Evolutionary conservation across 2,888 invertebrate species (phyloP), one percentile per base, ranked within the genome.

Genomic region (Nomada flava): DNA sequence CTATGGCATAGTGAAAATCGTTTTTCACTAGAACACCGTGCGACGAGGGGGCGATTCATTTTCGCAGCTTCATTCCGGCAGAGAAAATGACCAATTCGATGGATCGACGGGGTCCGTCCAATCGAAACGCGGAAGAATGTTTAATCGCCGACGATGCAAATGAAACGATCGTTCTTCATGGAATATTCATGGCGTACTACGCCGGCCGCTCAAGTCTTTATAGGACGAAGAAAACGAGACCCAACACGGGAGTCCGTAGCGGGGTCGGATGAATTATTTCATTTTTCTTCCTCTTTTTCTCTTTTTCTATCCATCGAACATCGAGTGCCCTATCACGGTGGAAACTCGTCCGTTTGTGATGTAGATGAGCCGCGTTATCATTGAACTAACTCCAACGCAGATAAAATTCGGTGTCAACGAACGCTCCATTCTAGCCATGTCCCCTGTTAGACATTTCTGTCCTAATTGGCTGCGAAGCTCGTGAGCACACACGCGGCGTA

Each of bases 371-470:
- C 67, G 70, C 50, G 79, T 85, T 87, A 87, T 87, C 87, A 64
- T 18, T 36, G 73, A 79, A 68, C 69, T 55, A 73, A 85, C 87
- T 82, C 76, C 71, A 60, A 64, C 64, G 70, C 67, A 85, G 87
- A 87, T 87, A 87, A 87, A 86, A 52, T 81, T 82, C 77, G 79
- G 84, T 82, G 86, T 84, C 87, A 84, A 87, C 64, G 87, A 84
- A 87, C 87, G 87, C 70, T 67, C 55, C 76, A 74, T 76, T 77
- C 57, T 52, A 63, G 64, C 64, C 68, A 80, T 42, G 60, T 53
- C 72, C 64, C 73, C 63, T 70, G 53, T 83, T 70, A 73, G 70
- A 69, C 67, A 59, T 23, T 79, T 79, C 75, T 47, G 52, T 71
- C 76, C 76, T 76, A 76, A 82, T 82, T 81, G 81, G 75, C 80